Conservation (phyloP, 2,113 vertebrate genomes). For the Bombycilla garrulus region DNA sequence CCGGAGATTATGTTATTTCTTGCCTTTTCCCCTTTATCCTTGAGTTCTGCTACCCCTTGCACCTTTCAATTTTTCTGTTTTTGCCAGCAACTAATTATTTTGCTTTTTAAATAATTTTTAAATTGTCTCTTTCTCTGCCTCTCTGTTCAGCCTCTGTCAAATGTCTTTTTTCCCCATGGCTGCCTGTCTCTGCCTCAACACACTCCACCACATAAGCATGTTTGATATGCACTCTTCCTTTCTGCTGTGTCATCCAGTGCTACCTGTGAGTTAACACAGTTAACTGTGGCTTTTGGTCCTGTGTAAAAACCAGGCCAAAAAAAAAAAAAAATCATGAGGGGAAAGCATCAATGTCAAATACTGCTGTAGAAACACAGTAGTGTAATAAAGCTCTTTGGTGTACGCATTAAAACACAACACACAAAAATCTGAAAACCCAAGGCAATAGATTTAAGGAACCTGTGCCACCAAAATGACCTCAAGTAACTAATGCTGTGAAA, state of each 20-base stretch:
- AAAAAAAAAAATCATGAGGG: background rate
- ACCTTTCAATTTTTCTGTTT: background rate
- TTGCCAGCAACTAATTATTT: background rate
- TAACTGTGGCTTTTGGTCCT: background rate
- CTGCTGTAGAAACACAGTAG: background rate
- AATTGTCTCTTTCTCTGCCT: background rate
- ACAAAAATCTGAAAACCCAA: background rate
- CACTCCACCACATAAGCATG: background rate
- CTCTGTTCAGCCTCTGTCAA: background rate
- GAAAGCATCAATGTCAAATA: background rate
- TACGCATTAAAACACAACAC: background rate
- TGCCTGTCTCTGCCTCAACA: background rate
- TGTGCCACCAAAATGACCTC: background rate
- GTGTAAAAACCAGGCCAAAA: background rate
- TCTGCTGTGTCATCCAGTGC: background rate
- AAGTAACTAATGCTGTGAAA: background rate
- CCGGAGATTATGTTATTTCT: rapidly evolving
- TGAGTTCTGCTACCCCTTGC: background rate
- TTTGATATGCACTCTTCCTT: background rate
- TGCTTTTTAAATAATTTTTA: background rate
- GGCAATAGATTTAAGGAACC: background rate
- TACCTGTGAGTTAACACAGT: background rate
- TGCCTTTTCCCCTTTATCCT: background rate
- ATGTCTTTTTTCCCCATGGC: background rate
- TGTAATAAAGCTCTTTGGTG: background rate